Conservation (phyloP, 2,888 invertebrate species). For the Aleiodes leptofemur region DNA sequence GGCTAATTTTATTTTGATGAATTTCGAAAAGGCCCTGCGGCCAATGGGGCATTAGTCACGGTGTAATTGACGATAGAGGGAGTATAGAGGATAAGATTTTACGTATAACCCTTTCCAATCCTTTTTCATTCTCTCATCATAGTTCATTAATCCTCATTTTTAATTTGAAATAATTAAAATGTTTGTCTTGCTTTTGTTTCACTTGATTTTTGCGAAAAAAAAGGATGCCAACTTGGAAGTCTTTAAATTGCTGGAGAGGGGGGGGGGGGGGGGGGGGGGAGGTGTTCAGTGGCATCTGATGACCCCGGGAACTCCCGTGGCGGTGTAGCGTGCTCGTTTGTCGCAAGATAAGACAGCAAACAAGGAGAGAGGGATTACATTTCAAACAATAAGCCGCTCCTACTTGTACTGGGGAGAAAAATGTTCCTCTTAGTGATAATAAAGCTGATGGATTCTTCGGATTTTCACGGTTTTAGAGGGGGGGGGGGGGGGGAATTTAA, state of each 20-base stretch:
- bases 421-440: too few relatives aligned
- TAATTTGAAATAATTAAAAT: constrained; percentile 15
- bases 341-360: constrained; percentile 15
- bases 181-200: background rate
- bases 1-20: constrained; percentile 69
- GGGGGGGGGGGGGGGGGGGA: too few relatives aligned
- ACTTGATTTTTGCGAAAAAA: background rate
- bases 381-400: constrained; percentile 17
- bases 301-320: constrained; percentile 15
- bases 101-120: background rate
- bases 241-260: background rate
- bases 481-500: too few relatives aligned
- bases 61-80: constrained; percentile 63
- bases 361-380: constrained; percentile 13
- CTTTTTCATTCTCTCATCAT: background rate
- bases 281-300: constrained; percentile 15
- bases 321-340: constrained; percentile 25
- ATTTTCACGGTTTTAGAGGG: too few relatives aligned
- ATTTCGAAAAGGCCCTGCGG: constrained; percentile 69
- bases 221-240: background rate
- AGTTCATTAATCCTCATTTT: constrained; percentile 2
- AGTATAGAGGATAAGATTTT: background rate
- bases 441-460: too few relatives aligned
- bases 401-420: background rate
- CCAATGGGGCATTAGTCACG: constrained; percentile 69